Base-by-base conservation (phyloP, 2,888 invertebrate genomes). In the Eutolmus rufibarbis region DNA sequence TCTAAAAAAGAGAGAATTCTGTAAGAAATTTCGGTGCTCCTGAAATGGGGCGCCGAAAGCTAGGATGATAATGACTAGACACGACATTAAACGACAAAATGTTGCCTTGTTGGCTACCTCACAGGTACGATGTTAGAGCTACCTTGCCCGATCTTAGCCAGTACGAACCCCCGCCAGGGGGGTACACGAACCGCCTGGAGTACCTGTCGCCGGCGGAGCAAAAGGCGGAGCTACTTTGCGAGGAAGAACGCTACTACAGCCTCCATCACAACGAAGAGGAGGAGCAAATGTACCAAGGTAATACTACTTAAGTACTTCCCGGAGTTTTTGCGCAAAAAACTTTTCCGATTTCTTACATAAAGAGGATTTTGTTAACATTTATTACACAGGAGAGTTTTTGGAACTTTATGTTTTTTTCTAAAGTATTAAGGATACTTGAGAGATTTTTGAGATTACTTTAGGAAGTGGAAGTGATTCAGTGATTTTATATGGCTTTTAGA, bases 81-180 rank as follows among this genome's bases (percentile, higher is more conserved):
- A 66, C 37, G 37, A 84, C 16, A 74, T 51, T 85, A 85, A 85
- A 74, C 74, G 46, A 74, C 40, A 74, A 19, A 74, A 85, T 85
- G 37, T 84, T 84, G 82, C 82, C 82, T 82, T 74, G 23, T 87
- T 87, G 74, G 74, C 74, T 81, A 87, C 82, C 88, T 89, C 87
- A 88, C 88, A 98, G 98, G 94, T 99, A 98, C 93, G 99, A 99
- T 94, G 97, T 97, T 89, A 95, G 99, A 90, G 98, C 98, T 88
- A 96, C 98, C 87, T 94, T 99, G 90, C 96, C 96, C 90, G 98
- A 99, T 93, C 94, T 98, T 91, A 93, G 94, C 85, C 94, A 94
- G 43, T 96, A 96, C 91, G 98, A 98, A 93, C 96, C 96, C 85
- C 94, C 95, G 7, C 96, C 96, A 89, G 96, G 96, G 90, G 96